phyloP scores from a whole-genome alignment of 37 sponge, comb jelly and placozoan species.

The Halichondria panicea region DNA sequence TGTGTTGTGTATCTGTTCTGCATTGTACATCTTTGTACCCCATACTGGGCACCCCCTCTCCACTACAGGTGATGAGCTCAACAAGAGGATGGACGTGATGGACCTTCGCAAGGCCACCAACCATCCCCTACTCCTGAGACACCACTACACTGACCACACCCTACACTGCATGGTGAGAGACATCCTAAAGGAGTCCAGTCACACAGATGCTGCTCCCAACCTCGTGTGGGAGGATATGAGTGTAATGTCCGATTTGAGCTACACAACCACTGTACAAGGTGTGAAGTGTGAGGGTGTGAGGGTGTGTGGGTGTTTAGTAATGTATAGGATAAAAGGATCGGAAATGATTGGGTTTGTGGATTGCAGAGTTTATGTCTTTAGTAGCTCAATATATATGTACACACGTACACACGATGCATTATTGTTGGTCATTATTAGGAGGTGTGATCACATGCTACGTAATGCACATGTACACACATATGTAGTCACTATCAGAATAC shows the following conservation, averaged over 20 bases:
- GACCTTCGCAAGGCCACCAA: too few species aligned
- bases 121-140: conserved; percentile 45
- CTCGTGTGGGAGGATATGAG: conserved; percentile 61
- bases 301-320: not conserved
- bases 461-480: too few species aligned
- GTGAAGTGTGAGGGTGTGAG: not conserved
- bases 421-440: too few species aligned
- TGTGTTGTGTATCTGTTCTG: too few species aligned
- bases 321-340: not conserved
- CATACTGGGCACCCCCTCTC: too few species aligned
- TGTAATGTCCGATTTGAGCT: conserved; percentile 76
- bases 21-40: too few species aligned
- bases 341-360: too few species aligned
- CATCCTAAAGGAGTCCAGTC: conserved; percentile 43
- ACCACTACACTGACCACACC: conserved; percentile 21
- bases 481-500: conserved; percentile 1
- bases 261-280: conserved; percentile 36
- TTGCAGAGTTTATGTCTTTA: not conserved
- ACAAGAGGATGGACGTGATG: conserved; percentile 30
- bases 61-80: conserved; percentile 10
- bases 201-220: conserved; percentile 35
- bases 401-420: too few species aligned
- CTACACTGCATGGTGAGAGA: conserved; percentile 37
- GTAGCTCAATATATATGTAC: not conserved
- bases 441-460: too few species aligned